Base-by-base conservation (phyloP, 2,888 invertebrate species). In the Lasioglossum malachurum region DNA sequence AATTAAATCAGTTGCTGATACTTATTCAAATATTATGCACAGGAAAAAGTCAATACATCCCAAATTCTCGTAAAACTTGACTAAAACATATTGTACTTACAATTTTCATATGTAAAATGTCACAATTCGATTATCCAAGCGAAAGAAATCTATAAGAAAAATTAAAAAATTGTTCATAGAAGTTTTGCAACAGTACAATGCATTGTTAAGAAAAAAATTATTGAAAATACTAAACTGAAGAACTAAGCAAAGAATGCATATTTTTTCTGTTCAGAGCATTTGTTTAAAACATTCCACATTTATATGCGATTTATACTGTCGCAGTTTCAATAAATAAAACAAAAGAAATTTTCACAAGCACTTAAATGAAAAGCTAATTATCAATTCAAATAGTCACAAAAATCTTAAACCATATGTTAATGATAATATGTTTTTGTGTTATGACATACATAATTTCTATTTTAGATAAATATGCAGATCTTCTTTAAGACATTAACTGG, bases 381-480 rank as follows among this genome's bases (percentile, higher is more conserved):
- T n/a, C 3, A 10, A n/a, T 57, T n/a, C 4, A 57, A n/a, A 57
- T 57, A 4, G 4, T 57, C 8, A n/a, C 8, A n/a, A 57, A 57
- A n/a, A 57, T 57, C 2, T n/a, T 10, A n/a, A 12, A 41, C n/a
- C 14, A n/a, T 38, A 14, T 4, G 1, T n/a, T 12, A 14, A 23
- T 38, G 41, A 71, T 4, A 71, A n/a, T 0, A 14, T 38, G 5
- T n/a, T 71, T 14, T n/a, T 38, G 5, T 38, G 5, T 41, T n/a
- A 35, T 16, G 12, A 16, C 3, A 57, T 41, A 72, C 57, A 57
- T 64, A 53, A 74, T 69, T 86, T 38, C 75, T 23, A 12, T 76
- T 86, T 84, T 72, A 92, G 92, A 84, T 75, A 88, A 92, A 72
- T 77, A 93, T 93, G 93, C 93, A 93, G 90, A 93, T 92, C 78